A percentile compares a stretch with the other conserved stretches of the same genome.
Evolutionary conservation across 1,140 invertebrate genomes (phyloP).

Genomic region (Bombus waltoni): DNA sequence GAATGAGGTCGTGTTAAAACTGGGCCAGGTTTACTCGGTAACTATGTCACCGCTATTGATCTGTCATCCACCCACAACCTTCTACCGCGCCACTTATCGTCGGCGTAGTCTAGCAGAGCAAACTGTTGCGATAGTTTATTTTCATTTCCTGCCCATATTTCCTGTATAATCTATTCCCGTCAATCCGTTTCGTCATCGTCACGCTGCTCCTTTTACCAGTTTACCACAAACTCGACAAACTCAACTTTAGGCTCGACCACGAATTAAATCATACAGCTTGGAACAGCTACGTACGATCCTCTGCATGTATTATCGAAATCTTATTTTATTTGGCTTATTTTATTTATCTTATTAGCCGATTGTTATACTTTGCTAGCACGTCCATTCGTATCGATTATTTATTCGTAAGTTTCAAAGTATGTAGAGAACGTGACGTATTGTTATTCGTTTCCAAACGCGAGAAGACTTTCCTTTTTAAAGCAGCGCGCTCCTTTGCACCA

Average conservation of each 20-base stretch:
- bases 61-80: constrained; percentile 66
- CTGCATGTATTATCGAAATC: not conserved
- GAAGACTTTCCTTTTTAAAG: no score
- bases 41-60: constrained; percentile 81
- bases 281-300: not conserved
- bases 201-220: not conserved
- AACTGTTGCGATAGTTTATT: constrained; percentile 73
- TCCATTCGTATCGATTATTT: not conserved
- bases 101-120: constrained; percentile 49
- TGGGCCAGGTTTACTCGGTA: constrained; percentile 82
- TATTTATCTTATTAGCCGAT: not conserved
- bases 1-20: constrained; percentile 77
- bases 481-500: no score
- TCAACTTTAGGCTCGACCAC: not conserved
- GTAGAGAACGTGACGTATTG: not conserved
- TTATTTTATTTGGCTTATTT: not conserved
- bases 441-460: no score
- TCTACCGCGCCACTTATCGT: constrained; percentile 61
- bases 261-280: not conserved
- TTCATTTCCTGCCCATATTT: constrained; percentile 52
- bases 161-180: not conserved
- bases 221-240: not conserved
- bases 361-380: not conserved
- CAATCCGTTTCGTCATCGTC: not conserved
- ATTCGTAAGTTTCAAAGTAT: not conserved